Base-by-base conservation (phyloP, 2,888 invertebrate species). In the Tipula vernalis region DNA sequence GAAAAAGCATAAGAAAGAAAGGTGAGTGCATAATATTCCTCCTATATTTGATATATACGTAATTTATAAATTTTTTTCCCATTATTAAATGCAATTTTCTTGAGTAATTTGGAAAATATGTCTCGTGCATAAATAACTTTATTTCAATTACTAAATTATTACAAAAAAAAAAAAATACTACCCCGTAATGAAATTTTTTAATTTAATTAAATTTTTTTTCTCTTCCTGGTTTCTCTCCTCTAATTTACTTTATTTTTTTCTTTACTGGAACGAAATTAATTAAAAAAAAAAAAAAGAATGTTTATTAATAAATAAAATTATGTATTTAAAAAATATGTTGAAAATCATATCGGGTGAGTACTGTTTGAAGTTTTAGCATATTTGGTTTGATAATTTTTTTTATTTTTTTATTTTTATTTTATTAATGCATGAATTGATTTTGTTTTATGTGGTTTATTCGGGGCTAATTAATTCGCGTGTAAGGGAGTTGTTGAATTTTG, bases 251-350 rank as follows among this genome's bases (percentile, higher is more conserved):
- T 71, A 71, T 71, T 71, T 71, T 28, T 28, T 71, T 71, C 71
- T 71, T 71, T 71, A 71, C 71, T 71, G 71, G 71, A 71, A 71
- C 71, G 71, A 71, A 71, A 28, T 71, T 71, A 71, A 71, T 71
- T 71, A 71, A 28, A 71, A 71, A 71, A 28, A 71, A 71, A 28
- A 71, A 71, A 28, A 28, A 71, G 51, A 71, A 71, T 28, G 12
- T 71, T 71, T 71, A 71, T 71, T 71, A 71, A 71, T 71, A 71
- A 71, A 71, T 71, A 71, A 71, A 71, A 71, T 71, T 71, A 71
- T 28, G 28, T 71, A 71, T 71, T 71, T 28, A 71, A 71, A 57
- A 71, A 71, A 71, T 71, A 71, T 71, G 71, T 71, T 71, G 71
- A 71, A 28, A 71, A 71, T 71, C 71, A 71, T 71, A 71, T 71